Conservation (phyloP, 2,113 vertebrate species). For the Hippopotamus amphibius region DNA sequence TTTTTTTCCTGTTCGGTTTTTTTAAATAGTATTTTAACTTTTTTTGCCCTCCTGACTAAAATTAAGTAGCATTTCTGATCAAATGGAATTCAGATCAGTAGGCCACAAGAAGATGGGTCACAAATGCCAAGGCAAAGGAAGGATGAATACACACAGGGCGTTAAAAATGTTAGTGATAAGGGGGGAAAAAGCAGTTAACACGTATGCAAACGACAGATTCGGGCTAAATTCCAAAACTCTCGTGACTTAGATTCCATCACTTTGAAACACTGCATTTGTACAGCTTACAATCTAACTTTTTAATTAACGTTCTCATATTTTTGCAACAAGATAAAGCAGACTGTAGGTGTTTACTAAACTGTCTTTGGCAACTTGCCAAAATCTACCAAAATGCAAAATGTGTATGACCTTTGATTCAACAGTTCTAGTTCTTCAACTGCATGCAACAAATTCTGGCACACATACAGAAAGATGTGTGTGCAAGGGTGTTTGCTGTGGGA, state of each 20-base stretch:
- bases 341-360: neutral
- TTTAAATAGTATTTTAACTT: neutral
- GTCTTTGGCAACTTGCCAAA: neutral
- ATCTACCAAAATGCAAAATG: neutral
- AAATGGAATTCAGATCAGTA: conserved; percentile 1
- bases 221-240: neutral
- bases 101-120: neutral
- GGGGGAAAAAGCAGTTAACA: neutral
- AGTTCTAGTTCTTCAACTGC: neutral
- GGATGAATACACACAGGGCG: neutral
- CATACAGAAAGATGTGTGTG: neutral
- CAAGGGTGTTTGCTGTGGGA: neutral
- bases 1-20: neutral
- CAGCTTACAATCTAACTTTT: neutral
- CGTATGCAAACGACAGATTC: neutral
- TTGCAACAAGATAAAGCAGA: neutral
- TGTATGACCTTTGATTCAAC: neutral
- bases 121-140: neutral
- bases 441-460: neutral
- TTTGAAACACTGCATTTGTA: neutral
- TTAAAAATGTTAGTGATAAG: neutral
- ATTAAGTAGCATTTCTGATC: conserved; percentile 15
- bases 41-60: conserved; percentile 24
- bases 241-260: neutral
- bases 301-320: neutral